Evolutionary conservation across 2,797 vertebrate species (phyloP).

Genomic region (Scolopax bukidnonensis): DNA sequence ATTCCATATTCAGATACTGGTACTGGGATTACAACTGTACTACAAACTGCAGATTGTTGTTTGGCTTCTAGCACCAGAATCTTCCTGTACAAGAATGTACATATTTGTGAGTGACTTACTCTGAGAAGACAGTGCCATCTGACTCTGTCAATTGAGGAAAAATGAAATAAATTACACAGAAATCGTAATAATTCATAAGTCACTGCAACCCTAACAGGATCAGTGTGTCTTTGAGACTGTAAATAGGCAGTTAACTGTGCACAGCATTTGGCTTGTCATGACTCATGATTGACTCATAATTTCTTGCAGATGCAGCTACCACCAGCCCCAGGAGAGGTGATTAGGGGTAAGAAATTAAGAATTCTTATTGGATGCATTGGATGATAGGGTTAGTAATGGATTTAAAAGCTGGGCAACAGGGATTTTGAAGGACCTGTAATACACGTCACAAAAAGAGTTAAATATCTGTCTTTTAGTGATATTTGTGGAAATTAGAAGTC

Average conservation of each 20-base stretch:
- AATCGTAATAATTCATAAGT: background rate
- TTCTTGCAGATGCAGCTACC: background rate
- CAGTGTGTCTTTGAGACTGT: background rate
- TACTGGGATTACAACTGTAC: background rate
- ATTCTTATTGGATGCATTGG: background rate
- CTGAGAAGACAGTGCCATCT: background rate
- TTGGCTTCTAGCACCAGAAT: background rate
- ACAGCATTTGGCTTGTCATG: constrained; percentile 4
- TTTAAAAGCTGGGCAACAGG: background rate
- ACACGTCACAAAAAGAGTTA: background rate
- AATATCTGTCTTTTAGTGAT: background rate
- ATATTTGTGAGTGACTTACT: background rate
- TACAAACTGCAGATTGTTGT: background rate
- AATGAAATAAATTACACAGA: background rate
- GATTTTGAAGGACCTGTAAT: background rate
- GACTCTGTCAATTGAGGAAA: background rate
- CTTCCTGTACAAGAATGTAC: background rate
- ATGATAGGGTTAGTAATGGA: background rate
- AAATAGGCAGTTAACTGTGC: background rate
- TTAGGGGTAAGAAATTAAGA: background rate
- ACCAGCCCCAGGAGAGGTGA: background rate
- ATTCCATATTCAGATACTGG: background rate
- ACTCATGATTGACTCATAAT: constrained; percentile 19
- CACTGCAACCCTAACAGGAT: background rate
- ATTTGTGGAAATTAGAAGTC: background rate